Evolutionary conservation across 2,113 vertebrate species (phyloP), one percentile per base, ranked within the genome.

Genomic region (Archilochus colubris): DNA sequence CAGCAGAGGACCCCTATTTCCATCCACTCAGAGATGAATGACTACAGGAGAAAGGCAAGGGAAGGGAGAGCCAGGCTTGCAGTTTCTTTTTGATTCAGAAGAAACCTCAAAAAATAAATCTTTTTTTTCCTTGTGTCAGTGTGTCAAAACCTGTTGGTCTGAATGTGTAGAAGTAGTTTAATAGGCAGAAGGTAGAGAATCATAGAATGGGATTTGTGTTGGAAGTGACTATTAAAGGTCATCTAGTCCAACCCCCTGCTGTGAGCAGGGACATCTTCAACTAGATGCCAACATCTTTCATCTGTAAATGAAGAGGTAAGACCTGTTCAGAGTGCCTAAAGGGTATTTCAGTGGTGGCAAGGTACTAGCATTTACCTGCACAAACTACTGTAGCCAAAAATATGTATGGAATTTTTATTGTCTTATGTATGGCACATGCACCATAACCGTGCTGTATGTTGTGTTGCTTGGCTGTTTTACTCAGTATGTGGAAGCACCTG

Each of bases 91-190:
- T 62, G 12, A 63, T 62, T 62, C 28, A 79, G 59, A 79, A 82
- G 48, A 72, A 76, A 59, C 31, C 8, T 68, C 24, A 75, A 53
- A 70, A 81, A 54, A 12, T 12, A 0, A 33, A 3, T 62, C 2
- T 15, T 24, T 18, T 46, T 15, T 7, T 0, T 0, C 36, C 21
- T 53, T 36, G 14, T 25, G 43, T 21, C 12, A 1, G 6, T 67
- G 58, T 24, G 6, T 63, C 44, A 75, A 53, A 87, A 66, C 22
- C 21, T 69, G 31, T 70, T 75, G 61, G 78, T 55, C 10, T 59
- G 61, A 72, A 68, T 14, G 12, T 81, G 30, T 31, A 58, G 36
- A 43, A 82, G 17, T 76, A 73, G 18, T n/a, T 82, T 67, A 54
- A 58, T 20, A 48, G 36, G 18, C 27, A 58, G 54, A 88, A 80